Evolutionary conservation across 2,888 invertebrate species (phyloP), one percentile per base, ranked within the genome.

Genomic region (Pristionchus maxplancki): DNA sequence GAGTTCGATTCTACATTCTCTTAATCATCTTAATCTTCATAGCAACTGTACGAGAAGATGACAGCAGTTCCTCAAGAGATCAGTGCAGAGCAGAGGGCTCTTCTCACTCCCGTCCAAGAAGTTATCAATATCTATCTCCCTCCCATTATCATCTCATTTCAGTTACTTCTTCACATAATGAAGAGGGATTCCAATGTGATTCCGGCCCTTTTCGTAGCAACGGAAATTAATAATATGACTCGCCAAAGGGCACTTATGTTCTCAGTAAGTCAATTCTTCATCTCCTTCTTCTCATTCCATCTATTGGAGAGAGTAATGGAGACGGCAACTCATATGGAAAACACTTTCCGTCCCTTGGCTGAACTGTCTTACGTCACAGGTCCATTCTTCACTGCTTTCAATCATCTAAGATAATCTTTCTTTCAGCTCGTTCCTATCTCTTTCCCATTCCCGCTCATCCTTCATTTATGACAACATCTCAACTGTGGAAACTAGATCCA

Each of bases 311-410:
- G 91, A 31, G 88, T 92, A 1, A 87, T 90, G n/a, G 89, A 89
- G 28, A 89, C 87, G 78, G 84, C 91, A 9, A 84, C 90, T 8
- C 85, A 89, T 28, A 88, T 91, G 64, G 90, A 89, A 24, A 85
- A 89, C 28, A 89, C 91, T 40, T 92, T 91, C 82, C 91, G 92
- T 28, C 91, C 91, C 5, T 85, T 91, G 62, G 92, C 92, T n/a
- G 92, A 92, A 48, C 74, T 92, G n/a, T 89, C 89, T 20, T 90
- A 91, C 71, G 90, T 91, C 24, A 89, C 90, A 40, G 91, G 88
- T 88, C 2, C 15, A 34, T 58, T n/a, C 13, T 50, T 15, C 34
- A 0, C 24, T 11, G 2, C 24, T 64, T 3, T 28, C 17, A 37
- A 3, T 5, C 5, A 20, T 40, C 13, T 64, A 28, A n/a, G n/a